Evolutionary conservation across 2,888 invertebrate species (phyloP).

Genomic region (Drosophila trichaetosa): DNA sequence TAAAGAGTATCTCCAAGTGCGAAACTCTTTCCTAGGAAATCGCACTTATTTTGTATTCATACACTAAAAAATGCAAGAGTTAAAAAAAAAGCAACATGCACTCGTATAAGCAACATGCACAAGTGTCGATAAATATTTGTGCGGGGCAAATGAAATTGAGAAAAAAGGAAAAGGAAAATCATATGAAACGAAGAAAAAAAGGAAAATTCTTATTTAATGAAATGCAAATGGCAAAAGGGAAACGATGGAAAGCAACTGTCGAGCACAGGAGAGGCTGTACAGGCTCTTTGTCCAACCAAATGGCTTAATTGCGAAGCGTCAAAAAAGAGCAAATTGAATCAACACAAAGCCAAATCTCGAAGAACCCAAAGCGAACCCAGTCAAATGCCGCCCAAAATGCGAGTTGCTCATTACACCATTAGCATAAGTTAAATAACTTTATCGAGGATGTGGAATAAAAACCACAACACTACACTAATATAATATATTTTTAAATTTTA

Average conservation of each 20-base stretch:
- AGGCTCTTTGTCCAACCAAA: conserved; percentile 25
- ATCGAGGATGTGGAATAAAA: neutral
- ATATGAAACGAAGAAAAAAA: conserved; percentile 39
- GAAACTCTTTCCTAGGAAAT: neutral
- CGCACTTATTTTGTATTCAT: conserved; percentile 4
- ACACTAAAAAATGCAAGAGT: conserved; percentile 17
- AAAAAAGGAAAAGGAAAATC: conserved; percentile 35
- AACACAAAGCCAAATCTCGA: conserved; percentile 33
- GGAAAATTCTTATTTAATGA: conserved; percentile 31
- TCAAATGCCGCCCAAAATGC: conserved; percentile 4
- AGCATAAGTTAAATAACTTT: conserved; percentile 35
- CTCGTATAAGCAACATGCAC: conserved; percentile 38
- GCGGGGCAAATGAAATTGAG: conserved; percentile 55
- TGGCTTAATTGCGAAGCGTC: conserved; percentile 62
- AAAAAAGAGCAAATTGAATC: conserved; percentile 59
- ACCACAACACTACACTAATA: neutral
- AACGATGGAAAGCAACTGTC: conserved; percentile 3
- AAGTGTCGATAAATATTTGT: conserved; percentile 70
- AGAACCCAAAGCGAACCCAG: conserved; percentile 24
- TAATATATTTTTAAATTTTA: neutral
- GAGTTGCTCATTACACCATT: conserved; percentile 40
- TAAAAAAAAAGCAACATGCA: conserved; percentile 33
- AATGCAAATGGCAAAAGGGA: conserved; percentile 50
- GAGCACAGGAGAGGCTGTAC: conserved; percentile 10
- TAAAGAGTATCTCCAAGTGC: neutral